Conservation (phyloP, 2,113 vertebrate species). For the Onychostruthus taczanowskii region DNA sequence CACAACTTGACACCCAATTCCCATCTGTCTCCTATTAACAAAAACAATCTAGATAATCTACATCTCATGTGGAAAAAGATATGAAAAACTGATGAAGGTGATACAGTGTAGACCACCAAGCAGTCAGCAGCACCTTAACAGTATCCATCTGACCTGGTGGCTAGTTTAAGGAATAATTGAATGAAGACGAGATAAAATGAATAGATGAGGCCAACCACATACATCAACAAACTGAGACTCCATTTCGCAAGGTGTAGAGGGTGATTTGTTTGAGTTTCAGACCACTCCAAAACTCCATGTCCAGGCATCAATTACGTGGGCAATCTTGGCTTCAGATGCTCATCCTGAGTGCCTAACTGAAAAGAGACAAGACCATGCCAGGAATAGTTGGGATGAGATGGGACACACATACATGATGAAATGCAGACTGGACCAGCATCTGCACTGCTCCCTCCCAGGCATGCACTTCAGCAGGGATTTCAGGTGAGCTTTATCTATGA, state of each 20-base stretch:
- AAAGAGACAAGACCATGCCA: neutral
- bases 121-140: neutral
- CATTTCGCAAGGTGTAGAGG: neutral
- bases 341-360: neutral
- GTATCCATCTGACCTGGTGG: neutral
- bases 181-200: neutral
- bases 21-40: conserved; percentile 64
- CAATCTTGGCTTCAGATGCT: neutral
- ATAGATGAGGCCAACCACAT: neutral
- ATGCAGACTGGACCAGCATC: neutral
- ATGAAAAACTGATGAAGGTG: conserved; percentile 6
- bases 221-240: neutral
- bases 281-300: neutral
- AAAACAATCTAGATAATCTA: conserved; percentile 43
- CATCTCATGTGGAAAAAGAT: neutral
- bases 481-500: neutral
- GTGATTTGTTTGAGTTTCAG: neutral
- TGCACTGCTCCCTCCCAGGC: neutral
- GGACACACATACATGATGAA: accelerated
- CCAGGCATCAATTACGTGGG: neutral
- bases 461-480: neutral
- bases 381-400: neutral
- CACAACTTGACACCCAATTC: conserved; percentile 35
- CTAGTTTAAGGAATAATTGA: neutral
- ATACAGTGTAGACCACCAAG: neutral